A percentile compares a stretch with the other conserved stretches of the same genome.
These are phyloP conservation scores for Melanaphis sacchari DNA, from an alignment of 1,140 invertebrate genomes.

Conservation along the genomic window DNA sequence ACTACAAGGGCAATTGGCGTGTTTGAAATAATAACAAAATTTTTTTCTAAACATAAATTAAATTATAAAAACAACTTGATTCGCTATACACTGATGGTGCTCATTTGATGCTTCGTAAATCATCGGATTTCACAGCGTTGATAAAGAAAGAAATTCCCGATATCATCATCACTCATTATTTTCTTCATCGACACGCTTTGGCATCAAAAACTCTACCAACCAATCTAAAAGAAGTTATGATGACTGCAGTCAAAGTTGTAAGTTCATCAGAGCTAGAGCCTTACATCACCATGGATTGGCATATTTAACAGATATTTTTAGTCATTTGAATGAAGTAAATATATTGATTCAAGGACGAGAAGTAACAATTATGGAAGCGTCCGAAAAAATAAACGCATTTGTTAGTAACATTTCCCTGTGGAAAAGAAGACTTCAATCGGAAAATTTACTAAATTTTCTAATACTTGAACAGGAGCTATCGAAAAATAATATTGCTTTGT, in stretches of 20 bases:
- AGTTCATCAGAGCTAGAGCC: constrained; percentile 19
- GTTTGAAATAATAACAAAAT: neutral
- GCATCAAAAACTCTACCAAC: constrained; percentile 15
- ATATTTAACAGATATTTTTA: constrained; percentile 22
- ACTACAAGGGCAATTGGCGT: neutral
- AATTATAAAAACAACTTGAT: neutral
- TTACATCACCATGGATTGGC: constrained; percentile 14
- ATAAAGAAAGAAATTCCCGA: neutral
- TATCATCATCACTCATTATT: constrained; percentile 13
- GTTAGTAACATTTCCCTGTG: neutral
- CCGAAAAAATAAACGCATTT: neutral
- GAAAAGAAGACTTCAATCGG: too few species aligned
- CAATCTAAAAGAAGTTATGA: constrained; percentile 4
- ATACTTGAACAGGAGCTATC: neutral
- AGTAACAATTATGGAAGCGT: neutral
- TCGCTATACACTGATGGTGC: neutral
- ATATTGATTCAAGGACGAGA: neutral
- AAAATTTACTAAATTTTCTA: neutral
- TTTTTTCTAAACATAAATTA: neutral
- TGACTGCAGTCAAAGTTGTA: constrained; percentile 35
- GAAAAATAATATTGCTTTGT: neutral
- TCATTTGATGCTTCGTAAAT: neutral
- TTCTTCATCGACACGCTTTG: neutral
- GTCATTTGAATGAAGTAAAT: too few species aligned
- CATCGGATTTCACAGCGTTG: neutral